phyloP scores from a whole-genome alignment of 2,888 invertebrate genomes.

The Zootermopsis nevadensis region DNA sequence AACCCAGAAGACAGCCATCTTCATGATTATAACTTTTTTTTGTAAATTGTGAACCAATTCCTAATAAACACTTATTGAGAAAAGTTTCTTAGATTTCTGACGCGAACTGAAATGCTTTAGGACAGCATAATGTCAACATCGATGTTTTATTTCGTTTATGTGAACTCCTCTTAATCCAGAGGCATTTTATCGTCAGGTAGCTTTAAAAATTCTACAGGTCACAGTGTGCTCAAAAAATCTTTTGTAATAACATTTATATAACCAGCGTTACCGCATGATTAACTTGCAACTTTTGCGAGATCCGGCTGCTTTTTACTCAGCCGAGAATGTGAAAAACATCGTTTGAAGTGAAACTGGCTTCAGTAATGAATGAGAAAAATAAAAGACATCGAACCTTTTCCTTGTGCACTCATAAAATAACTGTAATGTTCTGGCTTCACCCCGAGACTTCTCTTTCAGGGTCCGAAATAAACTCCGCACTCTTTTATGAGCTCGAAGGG shows the following conservation, averaged over 20 bases:
- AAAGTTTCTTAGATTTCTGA: too few relatives aligned
- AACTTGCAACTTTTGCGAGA: conserved; percentile 3
- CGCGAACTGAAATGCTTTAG: background rate
- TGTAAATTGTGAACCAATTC: too few relatives aligned
- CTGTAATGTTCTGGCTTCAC: background rate
- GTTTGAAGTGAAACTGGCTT: background rate
- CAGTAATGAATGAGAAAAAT: background rate
- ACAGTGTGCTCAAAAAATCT: background rate
- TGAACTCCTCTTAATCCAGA: background rate
- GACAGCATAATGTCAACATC: background rate
- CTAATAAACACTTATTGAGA: too few relatives aligned
- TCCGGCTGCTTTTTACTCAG: background rate
- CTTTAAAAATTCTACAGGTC: background rate
- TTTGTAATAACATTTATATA: conserved; percentile 22
- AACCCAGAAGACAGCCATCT: too few relatives aligned
- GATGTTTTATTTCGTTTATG: background rate
- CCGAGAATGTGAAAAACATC: background rate
- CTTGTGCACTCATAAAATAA: background rate
- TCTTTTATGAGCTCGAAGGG: background rate
- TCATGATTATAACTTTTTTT: too few relatives aligned
- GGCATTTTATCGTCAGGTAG: background rate
- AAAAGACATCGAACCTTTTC: background rate
- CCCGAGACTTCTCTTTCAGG: background rate
- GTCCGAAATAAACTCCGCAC: background rate
- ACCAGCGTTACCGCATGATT: conserved; percentile 1